Percentiles rank a stretch among this genome's conserved stretches.
Conservation (phyloP, 2,113 vertebrate genomes). For the Sinocyclocheilus maitianheensis region DNA sequence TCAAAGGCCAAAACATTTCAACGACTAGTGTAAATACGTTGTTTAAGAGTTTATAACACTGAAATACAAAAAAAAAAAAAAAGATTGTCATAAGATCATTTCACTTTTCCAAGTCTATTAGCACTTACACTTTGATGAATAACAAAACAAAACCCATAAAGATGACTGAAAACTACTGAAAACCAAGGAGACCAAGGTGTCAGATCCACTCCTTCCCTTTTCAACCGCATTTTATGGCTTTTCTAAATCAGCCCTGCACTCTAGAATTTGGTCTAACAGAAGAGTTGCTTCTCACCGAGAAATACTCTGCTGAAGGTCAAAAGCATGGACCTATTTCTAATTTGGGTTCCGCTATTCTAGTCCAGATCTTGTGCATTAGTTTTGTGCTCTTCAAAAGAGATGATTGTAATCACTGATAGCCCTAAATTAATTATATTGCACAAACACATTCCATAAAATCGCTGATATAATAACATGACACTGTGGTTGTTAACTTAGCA, state of each 20-base stretch:
- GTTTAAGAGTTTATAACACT: conserved; percentile 48
- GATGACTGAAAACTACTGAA: not conserved
- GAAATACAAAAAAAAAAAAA: not conserved
- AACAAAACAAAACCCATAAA: conserved; percentile 1
- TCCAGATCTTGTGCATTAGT: conserved; percentile 62
- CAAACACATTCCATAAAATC: conserved; percentile 38
- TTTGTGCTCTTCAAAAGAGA: conserved; percentile 74
- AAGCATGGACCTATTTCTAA: conserved; percentile 34
- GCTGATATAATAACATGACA: conserved; percentile 7
- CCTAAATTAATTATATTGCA: conserved; percentile 62
- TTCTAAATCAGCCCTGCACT: not conserved
- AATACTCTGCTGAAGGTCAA: conserved; percentile 46
- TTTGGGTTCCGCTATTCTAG: conserved; percentile 31
- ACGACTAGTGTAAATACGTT: not conserved
- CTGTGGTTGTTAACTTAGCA: not conserved
- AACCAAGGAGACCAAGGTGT: not conserved
- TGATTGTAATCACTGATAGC: conserved; percentile 67
- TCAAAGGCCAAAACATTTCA: conserved; percentile 2
- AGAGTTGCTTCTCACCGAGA: not conserved
- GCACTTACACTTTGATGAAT: not conserved
- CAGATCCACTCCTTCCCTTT: not conserved
- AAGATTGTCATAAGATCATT: conserved; percentile 49
- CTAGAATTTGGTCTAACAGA: not conserved
- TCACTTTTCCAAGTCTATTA: conserved; percentile 20
- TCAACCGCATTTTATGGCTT: conserved; percentile 5